A percentile compares a stretch with the other conserved stretches of the same genome.
These are phyloP conservation scores for Bombus sylvicola DNA, from an alignment of 1,140 invertebrate genomes.

Conservation along the genomic window DNA sequence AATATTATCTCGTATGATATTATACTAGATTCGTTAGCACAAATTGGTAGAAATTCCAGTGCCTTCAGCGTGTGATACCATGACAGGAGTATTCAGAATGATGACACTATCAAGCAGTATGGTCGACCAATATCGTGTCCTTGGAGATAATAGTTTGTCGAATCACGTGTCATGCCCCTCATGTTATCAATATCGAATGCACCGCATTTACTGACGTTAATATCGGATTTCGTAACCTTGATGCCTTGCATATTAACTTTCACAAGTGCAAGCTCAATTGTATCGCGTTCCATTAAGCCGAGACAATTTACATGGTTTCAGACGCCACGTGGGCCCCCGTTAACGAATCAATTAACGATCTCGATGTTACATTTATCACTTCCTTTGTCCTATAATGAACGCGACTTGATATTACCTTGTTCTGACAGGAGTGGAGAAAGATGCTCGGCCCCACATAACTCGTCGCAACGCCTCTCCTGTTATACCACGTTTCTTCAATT, in stretches of 20 bases:
- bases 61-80: neutral
- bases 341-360: neutral
- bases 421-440: constrained; percentile 93
- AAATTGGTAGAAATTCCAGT: neutral
- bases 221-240: neutral
- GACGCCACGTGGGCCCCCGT: neutral
- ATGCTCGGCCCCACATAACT: constrained; percentile 94
- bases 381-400: neutral
- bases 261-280: neutral
- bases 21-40: neutral
- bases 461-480: constrained; percentile 92
- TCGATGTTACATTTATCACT: too few relatives aligned
- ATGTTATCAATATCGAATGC: neutral
- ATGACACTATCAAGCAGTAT: neutral
- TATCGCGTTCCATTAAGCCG: neutral
- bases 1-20: neutral
- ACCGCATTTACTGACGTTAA: neutral
- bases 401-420: constrained; percentile 82
- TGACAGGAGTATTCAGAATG: neutral
- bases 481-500: constrained; percentile 91
- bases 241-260: neutral
- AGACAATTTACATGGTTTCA: neutral
- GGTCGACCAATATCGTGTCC: neutral
- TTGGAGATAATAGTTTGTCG: neutral
- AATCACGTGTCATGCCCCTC: neutral